phyloP scores from a whole-genome alignment of 2,113 vertebrate genomes.

The Bubo scandiacus region DNA sequence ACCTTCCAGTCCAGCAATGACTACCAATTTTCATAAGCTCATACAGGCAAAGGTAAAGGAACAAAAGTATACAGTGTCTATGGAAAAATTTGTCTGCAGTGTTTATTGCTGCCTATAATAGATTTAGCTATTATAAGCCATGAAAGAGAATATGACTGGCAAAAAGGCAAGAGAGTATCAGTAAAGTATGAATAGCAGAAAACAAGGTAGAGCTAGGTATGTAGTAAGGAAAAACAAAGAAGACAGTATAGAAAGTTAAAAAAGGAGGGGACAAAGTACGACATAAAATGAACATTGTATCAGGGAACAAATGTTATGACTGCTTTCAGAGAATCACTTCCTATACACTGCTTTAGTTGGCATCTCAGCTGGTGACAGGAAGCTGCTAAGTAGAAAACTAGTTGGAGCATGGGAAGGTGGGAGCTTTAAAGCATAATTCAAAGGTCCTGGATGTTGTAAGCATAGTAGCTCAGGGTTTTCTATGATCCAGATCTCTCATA shows the following conservation, averaged over 20 bases:
- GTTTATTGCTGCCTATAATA: constrained; percentile 2
- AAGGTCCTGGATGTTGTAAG: background rate
- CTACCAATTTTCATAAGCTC: background rate
- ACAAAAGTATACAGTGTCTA: background rate
- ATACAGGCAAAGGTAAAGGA: background rate
- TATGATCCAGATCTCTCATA: background rate
- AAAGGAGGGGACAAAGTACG: background rate
- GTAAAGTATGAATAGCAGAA: background rate
- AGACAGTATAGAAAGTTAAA: background rate
- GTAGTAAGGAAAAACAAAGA: background rate
- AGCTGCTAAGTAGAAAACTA: background rate
- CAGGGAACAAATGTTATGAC: background rate
- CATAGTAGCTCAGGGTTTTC: background rate
- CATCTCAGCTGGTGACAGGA: background rate
- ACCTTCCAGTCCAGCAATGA: background rate
- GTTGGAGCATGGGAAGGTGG: background rate
- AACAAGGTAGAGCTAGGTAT: background rate
- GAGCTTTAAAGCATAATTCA: background rate
- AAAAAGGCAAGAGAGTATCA: constrained; percentile 23
- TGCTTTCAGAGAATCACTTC: background rate
- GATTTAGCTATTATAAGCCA: constrained; percentile 15
- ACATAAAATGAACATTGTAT: background rate
- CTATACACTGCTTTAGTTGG: background rate
- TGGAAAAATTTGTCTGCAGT: background rate
- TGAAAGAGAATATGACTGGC: constrained; percentile 33